A percentile compares a stretch with the other conserved stretches of the same genome.
These are phyloP conservation scores for Madoqua kirkii DNA, from an alignment of 2,113 vertebrate genomes.

Conservation along the genomic window DNA sequence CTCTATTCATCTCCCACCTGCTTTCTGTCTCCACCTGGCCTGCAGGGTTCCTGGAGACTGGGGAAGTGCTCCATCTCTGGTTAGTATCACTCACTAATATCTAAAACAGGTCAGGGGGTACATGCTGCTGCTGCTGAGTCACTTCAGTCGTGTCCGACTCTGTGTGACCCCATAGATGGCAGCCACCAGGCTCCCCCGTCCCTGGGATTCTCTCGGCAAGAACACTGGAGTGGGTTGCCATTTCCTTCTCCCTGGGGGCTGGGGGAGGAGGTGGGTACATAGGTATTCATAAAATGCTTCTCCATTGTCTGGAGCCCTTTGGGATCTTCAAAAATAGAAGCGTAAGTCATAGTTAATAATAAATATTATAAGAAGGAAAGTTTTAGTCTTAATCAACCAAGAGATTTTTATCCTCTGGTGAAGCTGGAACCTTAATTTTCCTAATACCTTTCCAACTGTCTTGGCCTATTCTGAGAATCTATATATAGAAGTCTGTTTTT, in stretches of 20 bases:
- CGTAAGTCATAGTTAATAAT: not conserved
- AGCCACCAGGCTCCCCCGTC: too few relatives aligned
- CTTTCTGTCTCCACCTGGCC: not conserved
- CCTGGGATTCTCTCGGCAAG: too few relatives aligned
- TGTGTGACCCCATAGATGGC: too few relatives aligned
- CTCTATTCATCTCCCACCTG: not conserved
- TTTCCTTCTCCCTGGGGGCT: too few relatives aligned
- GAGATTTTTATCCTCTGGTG: not conserved
- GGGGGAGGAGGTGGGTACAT: not conserved
- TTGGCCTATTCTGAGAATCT: not conserved
- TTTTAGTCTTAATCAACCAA: not conserved
- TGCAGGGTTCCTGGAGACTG: accelerated
- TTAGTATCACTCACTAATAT: not conserved
- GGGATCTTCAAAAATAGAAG: not conserved
- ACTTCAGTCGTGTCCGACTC: too few relatives aligned
- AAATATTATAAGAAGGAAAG: not conserved
- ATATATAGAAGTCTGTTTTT: not conserved
- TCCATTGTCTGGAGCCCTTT: not conserved
- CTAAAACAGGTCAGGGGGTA: not conserved
- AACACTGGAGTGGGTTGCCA: too few relatives aligned
- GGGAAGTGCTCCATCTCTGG: not conserved
- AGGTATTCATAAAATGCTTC: not conserved
- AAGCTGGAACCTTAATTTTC: not conserved
- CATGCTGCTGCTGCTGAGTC: not conserved
- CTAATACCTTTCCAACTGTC: not conserved